Base-by-base conservation (phyloP, 2,113 vertebrate species). In the Corythornis cristatus region DNA sequence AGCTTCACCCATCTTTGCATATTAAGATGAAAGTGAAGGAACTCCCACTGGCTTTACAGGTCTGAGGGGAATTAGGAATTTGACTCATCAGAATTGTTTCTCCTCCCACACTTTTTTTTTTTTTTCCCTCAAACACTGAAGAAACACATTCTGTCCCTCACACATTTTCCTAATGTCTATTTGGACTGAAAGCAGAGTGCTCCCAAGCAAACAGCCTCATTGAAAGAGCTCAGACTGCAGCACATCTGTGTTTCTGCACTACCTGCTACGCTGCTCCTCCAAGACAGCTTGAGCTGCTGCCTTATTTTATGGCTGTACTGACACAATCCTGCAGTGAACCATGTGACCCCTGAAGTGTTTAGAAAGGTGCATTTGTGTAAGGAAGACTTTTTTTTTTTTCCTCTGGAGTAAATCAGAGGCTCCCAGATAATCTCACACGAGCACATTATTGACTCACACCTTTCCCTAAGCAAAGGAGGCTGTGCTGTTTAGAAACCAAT, bases 321-420 rank as follows among this genome's bases (percentile, higher is more conserved):
- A 96, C 92, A 97, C 96, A 96, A 78, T 71, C 93, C 90, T 91
- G 88, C 84, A 95, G 85, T 96, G 96, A 97, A 96, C 96, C 94
- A 78, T 35, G 84, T 1, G 93, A 93, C 95, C 95, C 90, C 83
- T 70, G 92, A 94, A 96, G 95, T 95, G 88, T 93, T 96, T 93
- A 85, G 86, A 96, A 96, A 96, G 96, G 94, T 87, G 91, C 87
- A 86, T 91, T 96, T 96, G 87, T 89, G 75, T 83, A 71, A 96
- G 85, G 79, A 89, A 90, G 70, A 46, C 75, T 28, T 58, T 33
- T 68, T 91, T 73, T 73, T 62, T 31, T 45, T 15, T 51, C 17
- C 74, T 83, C 75, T 74, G 61, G 84, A 95, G 82, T 11, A 64
- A 96, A 89, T 88, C 90, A 37, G 73, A 92, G 90, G 81, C 37